Evolutionary conservation across 2,797 vertebrate genomes (phyloP).

Genomic region (Lindbergichthys nudifrons): DNA sequence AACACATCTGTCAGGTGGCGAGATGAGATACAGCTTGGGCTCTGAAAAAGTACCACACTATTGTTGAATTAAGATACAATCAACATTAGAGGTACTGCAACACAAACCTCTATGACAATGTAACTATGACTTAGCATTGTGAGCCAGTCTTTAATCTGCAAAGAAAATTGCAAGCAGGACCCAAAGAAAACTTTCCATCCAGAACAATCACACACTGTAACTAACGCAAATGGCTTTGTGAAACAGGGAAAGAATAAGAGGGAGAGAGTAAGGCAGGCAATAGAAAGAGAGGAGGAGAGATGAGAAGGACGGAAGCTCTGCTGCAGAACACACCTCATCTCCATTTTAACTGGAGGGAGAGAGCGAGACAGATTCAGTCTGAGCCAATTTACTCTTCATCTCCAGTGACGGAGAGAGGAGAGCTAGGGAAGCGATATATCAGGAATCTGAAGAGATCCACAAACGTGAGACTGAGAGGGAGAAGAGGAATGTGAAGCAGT

Average conservation of each 20-base stretch:
- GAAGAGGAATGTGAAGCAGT: slow-evolving; percentile 48
- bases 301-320: slow-evolving; percentile 71
- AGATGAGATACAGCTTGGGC: not conserved
- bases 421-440: slow-evolving; percentile 74
- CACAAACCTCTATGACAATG: not conserved
- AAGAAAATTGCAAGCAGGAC: slow-evolving; percentile 27
- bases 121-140: slow-evolving; percentile 6
- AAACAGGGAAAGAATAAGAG: slow-evolving; percentile 56
- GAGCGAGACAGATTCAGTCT: slow-evolving; percentile 64
- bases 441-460: slow-evolving; percentile 68
- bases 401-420: slow-evolving; percentile 68
- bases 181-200: slow-evolving; percentile 47
- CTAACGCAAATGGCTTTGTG: slow-evolving; percentile 52
- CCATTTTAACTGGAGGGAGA: slow-evolving; percentile 73
- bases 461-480: slow-evolving; percentile 56
- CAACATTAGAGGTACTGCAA: not conserved
- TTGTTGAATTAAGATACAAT: not conserved
- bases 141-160: slow-evolving; percentile 29
- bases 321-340: slow-evolving; percentile 80
- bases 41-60: not conserved
- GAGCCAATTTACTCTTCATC: slow-evolving; percentile 74
- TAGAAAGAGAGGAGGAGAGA: slow-evolving; percentile 65
- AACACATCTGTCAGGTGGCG: slow-evolving; percentile 2
- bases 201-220: slow-evolving; percentile 43
- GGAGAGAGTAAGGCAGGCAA: slow-evolving; percentile 59